Percentiles rank a stretch among this genome's conserved stretches.
Conservation (phyloP, 1,140 invertebrate species). For the Nymphalis io region DNA sequence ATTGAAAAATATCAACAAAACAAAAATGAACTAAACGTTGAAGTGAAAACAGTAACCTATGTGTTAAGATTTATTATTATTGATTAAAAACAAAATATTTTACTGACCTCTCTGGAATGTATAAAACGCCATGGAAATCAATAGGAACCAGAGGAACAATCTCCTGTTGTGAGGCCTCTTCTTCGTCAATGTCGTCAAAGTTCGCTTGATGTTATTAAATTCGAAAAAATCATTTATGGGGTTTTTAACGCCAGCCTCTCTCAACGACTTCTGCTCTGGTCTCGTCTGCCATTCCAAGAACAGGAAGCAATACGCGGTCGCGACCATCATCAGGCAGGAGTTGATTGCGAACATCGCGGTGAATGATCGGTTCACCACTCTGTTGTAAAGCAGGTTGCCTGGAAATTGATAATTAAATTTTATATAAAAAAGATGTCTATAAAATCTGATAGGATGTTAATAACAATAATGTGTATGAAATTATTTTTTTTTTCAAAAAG, state of each 20-base stretch:
- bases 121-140: constrained; percentile 87
- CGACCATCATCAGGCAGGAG: constrained; percentile 80
- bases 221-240: constrained; percentile 87
- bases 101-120: constrained; percentile 86
- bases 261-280: constrained; percentile 81
- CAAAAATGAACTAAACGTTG: too few species aligned
- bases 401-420: not conserved
- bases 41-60: too few species aligned
- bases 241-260: constrained; percentile 80
- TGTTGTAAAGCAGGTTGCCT: constrained; percentile 66
- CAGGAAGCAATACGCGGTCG: constrained; percentile 84
- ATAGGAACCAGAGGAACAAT: constrained; percentile 83
- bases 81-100: too few species aligned
- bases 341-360: constrained; percentile 87
- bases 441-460: too few species aligned
- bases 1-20: not conserved
- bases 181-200: constrained; percentile 82
- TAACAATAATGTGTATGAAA: too few species aligned
- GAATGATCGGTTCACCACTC: constrained; percentile 82
- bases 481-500: too few species aligned
- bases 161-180: constrained; percentile 80
- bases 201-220: constrained; percentile 83
- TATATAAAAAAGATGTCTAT: not conserved
- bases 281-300: constrained; percentile 85
- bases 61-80: too few species aligned